A percentile compares a stretch with the other conserved stretches of the same genome.
These are phyloP conservation scores for Bombus confusus DNA, from an alignment of 1,140 invertebrate species.

Conservation along the genomic window DNA sequence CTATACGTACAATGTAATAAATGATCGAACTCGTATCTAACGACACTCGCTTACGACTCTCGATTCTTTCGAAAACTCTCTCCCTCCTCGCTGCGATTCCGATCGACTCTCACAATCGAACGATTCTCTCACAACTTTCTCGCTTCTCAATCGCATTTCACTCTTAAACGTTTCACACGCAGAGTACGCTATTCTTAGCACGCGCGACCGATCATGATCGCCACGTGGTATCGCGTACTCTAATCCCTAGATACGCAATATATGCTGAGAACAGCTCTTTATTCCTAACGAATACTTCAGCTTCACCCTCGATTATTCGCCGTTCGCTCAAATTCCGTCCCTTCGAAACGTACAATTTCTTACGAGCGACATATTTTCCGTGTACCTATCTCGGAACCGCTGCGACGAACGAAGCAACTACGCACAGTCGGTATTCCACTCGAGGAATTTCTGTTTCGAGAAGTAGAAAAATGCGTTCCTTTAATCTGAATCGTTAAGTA, in stretches of 20 bases:
- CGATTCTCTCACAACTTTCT: not conserved
- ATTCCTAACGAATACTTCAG: not conserved
- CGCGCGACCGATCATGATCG: not conserved
- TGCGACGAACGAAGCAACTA: not conserved
- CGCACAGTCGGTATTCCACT: not conserved
- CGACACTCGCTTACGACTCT: not conserved
- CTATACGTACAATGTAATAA: too few relatives aligned
- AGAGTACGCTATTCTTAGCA: not conserved
- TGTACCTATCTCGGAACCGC: not conserved
- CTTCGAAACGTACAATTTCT: too few relatives aligned
- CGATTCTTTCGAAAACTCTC: not conserved
- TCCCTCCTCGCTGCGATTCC: too few relatives aligned
- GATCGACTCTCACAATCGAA: not conserved
- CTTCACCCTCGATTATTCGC: too few relatives aligned
- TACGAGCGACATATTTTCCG: not conserved
- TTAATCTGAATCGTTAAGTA: slow-evolving; percentile 36
- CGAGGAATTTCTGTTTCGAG: not conserved
- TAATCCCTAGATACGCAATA: not conserved
- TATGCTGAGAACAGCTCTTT: not conserved
- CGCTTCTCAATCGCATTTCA: not conserved
- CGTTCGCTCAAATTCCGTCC: too few relatives aligned
- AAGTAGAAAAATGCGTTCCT: slow-evolving; percentile 32
- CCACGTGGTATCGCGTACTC: not conserved
- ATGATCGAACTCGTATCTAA: too few relatives aligned
- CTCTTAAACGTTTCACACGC: not conserved